Evolutionary conservation across 2,888 invertebrate species (phyloP).

Genomic region (Dynastes hyllus): DNA sequence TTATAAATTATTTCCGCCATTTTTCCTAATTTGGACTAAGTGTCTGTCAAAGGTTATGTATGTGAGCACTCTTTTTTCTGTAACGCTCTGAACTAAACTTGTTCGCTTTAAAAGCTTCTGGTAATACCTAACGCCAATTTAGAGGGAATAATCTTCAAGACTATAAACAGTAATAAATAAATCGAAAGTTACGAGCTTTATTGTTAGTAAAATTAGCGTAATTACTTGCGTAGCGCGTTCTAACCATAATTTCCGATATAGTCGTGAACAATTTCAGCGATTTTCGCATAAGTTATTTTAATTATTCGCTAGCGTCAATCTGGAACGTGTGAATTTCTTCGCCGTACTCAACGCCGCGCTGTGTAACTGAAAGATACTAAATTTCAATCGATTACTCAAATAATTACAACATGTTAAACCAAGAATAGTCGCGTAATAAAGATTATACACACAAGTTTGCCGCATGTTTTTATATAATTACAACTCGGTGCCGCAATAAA

Average conservation of each 20-base stretch:
- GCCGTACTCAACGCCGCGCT: not conserved
- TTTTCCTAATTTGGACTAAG: no score
- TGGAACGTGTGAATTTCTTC: slow-evolving; percentile 48
- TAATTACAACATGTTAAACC: slow-evolving; percentile 28
- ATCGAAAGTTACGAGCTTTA: slow-evolving; percentile 4
- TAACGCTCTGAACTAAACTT: no score
- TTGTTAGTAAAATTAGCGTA: slow-evolving; percentile 32
- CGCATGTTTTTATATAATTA: slow-evolving; percentile 38
- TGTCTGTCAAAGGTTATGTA: no score
- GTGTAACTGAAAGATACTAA: slow-evolving; percentile 17
- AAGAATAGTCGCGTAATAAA: slow-evolving; percentile 30
- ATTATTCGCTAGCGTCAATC: slow-evolving; percentile 40
- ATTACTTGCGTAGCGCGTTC: slow-evolving; percentile 18
- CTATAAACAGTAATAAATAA: slow-evolving; percentile 16
- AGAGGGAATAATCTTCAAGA: not conserved
- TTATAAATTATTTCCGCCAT: no score
- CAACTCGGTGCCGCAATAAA: not conserved
- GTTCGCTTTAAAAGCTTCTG: no score
- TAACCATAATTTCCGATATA: slow-evolving; percentile 18
- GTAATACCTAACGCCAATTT: not conserved
- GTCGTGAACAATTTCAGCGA: slow-evolving; percentile 29
- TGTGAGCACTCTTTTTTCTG: no score
- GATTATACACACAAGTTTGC: slow-evolving; percentile 6
- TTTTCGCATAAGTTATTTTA: slow-evolving; percentile 43
- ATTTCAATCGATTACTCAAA: slow-evolving; percentile 40